Conservation (phyloP, 2,888 invertebrate genomes). For the Trypoxylon attenuatum region DNA sequence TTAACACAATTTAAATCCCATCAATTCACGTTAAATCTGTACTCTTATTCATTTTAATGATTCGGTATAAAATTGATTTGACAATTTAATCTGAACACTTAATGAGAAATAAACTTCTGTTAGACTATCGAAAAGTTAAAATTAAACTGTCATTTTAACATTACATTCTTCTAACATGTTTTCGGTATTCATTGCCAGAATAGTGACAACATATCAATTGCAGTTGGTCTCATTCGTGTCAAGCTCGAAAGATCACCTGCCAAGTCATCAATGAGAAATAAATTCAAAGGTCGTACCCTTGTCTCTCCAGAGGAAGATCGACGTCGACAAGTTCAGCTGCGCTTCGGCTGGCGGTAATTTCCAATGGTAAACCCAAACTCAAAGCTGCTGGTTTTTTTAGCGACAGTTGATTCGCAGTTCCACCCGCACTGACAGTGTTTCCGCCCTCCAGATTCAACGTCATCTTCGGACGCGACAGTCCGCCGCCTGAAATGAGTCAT, state of each 20-base stretch:
- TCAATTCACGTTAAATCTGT: too few relatives aligned
- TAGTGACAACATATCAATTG: too few relatives aligned
- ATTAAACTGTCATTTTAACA: background rate
- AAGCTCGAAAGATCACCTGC: too few relatives aligned
- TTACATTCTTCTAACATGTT: too few relatives aligned
- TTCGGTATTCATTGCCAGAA: too few relatives aligned
- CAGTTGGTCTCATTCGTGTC: too few relatives aligned
- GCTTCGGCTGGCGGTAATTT: conserved; percentile 76
- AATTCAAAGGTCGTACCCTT: too few relatives aligned
- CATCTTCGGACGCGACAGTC: conserved; percentile 79
- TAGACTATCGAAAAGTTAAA: too few relatives aligned
- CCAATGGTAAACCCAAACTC: conserved; percentile 74
- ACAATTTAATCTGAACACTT: background rate
- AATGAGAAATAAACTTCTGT: background rate
- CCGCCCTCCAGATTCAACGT: conserved; percentile 83
- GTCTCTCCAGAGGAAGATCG: conserved; percentile 88
- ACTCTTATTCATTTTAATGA: too few relatives aligned
- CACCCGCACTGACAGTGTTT: conserved; percentile 68
- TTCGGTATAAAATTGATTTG: background rate
- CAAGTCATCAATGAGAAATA: too few relatives aligned
- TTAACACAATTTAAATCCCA: too few relatives aligned
- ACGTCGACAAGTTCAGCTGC: conserved; percentile 87
- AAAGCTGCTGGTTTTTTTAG: conserved; percentile 73
- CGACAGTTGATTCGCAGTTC: conserved; percentile 51
- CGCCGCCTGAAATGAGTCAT: conserved; percentile 71